Evolutionary conservation across 2,797 vertebrate genomes (phyloP).

Genomic region (Poecilia picta): DNA sequence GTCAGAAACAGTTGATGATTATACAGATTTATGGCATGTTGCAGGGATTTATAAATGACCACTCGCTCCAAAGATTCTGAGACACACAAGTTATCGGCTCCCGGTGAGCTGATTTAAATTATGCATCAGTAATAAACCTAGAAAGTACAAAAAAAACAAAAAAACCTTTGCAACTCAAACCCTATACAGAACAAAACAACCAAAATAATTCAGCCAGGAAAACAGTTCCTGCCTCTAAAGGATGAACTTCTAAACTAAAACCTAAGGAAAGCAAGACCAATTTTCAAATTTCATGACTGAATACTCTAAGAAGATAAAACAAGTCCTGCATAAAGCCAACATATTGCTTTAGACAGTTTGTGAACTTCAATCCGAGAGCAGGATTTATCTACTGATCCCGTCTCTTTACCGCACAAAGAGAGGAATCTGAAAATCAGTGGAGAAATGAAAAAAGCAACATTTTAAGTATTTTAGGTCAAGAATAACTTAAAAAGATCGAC

Average conservation of each 20-base stretch:
- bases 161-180: constrained; percentile 3
- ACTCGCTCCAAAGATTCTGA: constrained; percentile 10
- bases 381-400: constrained; percentile 68
- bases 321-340: not conserved
- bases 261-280: not conserved
- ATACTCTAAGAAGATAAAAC: not conserved
- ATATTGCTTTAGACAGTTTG: constrained; percentile 30
- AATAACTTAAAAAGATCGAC: constrained; percentile 4
- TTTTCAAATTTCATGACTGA: not conserved
- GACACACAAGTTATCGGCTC: constrained; percentile 20
- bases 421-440: constrained; percentile 43
- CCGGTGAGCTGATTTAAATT: not conserved
- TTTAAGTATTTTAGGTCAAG: constrained; percentile 50
- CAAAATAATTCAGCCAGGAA: constrained; percentile 7
- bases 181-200: not conserved
- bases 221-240: not conserved
- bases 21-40: constrained; percentile 23
- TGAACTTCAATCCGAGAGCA: constrained; percentile 49
- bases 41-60: constrained; percentile 22
- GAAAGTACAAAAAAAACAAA: not conserved
- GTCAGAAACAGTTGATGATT: constrained; percentile 61
- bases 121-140: not conserved
- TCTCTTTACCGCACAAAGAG: constrained; percentile 60
- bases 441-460: constrained; percentile 56
- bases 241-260: not conserved